These are phyloP conservation scores for Leptodactylus fuscus DNA, from an alignment of 2,113 vertebrate genomes.

Conservation along the genomic window DNA sequence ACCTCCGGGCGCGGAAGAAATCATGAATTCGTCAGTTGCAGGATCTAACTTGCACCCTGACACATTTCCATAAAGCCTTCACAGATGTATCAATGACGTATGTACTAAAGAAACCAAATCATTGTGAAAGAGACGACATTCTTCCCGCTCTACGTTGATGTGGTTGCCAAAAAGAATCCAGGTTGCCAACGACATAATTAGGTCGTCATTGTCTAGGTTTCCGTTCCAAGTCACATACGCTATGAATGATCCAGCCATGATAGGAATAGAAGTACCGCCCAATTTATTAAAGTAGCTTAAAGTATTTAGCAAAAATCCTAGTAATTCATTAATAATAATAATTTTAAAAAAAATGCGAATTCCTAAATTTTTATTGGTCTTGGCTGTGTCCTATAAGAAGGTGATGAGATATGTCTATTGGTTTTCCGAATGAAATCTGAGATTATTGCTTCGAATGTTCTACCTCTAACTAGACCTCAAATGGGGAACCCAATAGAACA, in stretches of 20 bases:
- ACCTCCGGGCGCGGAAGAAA: constrained; percentile 20
- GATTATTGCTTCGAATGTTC: too few relatives aligned
- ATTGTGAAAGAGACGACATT: constrained; percentile 32
- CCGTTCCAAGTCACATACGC: too few relatives aligned
- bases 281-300: too few relatives aligned
- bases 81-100: constrained; percentile 26
- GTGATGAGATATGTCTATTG: too few relatives aligned
- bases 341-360: too few relatives aligned
- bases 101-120: constrained; percentile 5
- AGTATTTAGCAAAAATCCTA: too few relatives aligned
- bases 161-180: neutral
- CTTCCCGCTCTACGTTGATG: neutral
- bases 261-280: neutral
- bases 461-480: too few relatives aligned
- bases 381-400: too few relatives aligned
- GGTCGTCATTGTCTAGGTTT: neutral
- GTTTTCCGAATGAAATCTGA: too few relatives aligned
- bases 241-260: neutral
- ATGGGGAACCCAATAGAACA: too few relatives aligned
- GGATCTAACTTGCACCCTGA: constrained; percentile 25
- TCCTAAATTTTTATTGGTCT: too few relatives aligned
- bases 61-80: neutral
- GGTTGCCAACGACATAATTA: constrained; percentile 1
- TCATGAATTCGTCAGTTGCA: constrained; percentile 24
- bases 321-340: too few relatives aligned